Evolutionary conservation across 1,140 invertebrate species (phyloP), one percentile per base, ranked within the genome.

Genomic region (Medauroidea extradentata): DNA sequence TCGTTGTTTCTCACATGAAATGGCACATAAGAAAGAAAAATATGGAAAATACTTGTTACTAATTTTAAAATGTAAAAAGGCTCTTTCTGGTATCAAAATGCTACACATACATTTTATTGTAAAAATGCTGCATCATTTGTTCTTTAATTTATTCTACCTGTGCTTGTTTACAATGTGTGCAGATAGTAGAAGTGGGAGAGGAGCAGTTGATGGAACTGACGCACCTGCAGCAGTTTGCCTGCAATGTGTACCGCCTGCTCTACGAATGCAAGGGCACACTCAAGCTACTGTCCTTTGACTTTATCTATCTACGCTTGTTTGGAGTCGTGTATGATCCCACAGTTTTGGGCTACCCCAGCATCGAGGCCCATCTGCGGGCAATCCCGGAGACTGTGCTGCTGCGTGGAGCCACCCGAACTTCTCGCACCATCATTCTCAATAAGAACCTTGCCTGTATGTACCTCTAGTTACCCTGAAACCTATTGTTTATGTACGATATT

Each of bases 231-330:
- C 68, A 76, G 38, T 82, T 87, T 54, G 82, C 81, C 1, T 76
- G 81, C 48, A 76, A 85, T 62, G 67, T 85, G 9, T 78, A 83
- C 62, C 70, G 75, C 16, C 70, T 87, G 9, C 70, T 88, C 58
- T 75, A 80, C 60, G 73, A 75, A 59, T 70, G 76, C 56, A 73
- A 75, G 13, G 81, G 82, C 3, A 73, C 75, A 49, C 67, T 87
- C 49, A 68, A 72, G 13, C 68, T 86, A 2, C 67, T 72, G 1
- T 73, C 80, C 34, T 83, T 88, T 60, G 81, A 84, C 61, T 67
- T 62, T 11, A 71, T 77, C 1, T 87, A 83, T 65, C 65, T 79
- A 4, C 71, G 78, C 29, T 68, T 79, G 16, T 84, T 76, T 66
- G 82, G 82, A 7, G 71, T 75, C 38, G 70, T 79, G 25, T 79